These are phyloP conservation scores for Synanthedon vespiformis DNA, from an alignment of 2,888 invertebrate genomes.

Conservation along the genomic window DNA sequence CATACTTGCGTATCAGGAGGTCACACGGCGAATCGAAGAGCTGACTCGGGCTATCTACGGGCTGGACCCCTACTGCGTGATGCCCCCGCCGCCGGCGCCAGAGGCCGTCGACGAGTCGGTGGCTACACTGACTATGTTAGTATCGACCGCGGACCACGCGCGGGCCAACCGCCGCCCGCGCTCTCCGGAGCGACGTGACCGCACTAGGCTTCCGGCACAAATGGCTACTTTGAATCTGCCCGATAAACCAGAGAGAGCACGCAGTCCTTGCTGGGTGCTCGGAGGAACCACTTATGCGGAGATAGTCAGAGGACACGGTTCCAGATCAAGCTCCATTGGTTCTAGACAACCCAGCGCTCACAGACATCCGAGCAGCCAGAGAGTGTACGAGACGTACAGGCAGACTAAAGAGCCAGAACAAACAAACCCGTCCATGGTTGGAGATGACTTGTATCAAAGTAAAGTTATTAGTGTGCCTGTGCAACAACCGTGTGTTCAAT, in stretches of 20 bases:
- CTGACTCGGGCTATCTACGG: constrained; percentile 78
- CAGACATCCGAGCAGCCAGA: constrained; percentile 17
- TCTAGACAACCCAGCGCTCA: constrained; percentile 27
- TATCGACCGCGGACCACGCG: constrained; percentile 29
- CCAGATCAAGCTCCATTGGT: constrained; percentile 43
- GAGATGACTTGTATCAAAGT: constrained; percentile 17
- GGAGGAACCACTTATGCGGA: constrained; percentile 84
- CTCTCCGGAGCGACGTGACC: constrained; percentile 53
- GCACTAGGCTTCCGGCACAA: constrained; percentile 12
- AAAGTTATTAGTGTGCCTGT: constrained; percentile 25
- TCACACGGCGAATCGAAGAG: constrained; percentile 78
- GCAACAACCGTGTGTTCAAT: constrained; percentile 25
- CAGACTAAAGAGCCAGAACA: constrained; percentile 6
- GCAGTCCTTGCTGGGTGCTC: constrained; percentile 80
- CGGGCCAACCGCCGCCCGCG: constrained; percentile 56
- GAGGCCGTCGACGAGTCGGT: constrained; percentile 78
- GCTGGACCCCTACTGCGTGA: constrained; percentile 80
- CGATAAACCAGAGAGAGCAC: constrained; percentile 52
- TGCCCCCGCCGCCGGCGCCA: constrained; percentile 62
- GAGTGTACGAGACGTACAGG: constrained; percentile 11
- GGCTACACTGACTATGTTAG: constrained; percentile 53
- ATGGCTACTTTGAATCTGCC: constrained; percentile 8
- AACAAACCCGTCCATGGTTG: constrained; percentile 6
- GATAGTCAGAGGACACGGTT: constrained; percentile 75
- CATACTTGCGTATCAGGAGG: constrained; percentile 76